Evolutionary conservation across 2,113 vertebrate genomes (phyloP).

Genomic region (Rhinolophus sinicus): DNA sequence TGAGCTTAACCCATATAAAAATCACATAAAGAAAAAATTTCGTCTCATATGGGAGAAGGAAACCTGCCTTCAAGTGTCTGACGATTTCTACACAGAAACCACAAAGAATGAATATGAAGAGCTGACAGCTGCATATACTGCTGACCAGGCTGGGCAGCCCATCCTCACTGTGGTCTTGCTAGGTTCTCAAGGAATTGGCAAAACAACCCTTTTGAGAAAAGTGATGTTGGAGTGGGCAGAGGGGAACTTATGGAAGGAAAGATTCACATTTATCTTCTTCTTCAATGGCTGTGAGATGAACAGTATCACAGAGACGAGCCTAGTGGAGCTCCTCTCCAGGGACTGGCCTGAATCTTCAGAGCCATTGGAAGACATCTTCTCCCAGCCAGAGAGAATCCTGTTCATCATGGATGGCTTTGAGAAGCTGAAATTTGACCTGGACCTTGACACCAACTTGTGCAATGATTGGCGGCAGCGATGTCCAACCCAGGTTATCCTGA

Average conservation of each 20-base stretch:
- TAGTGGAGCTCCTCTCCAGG: conserved; percentile 40
- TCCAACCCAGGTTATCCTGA: neutral
- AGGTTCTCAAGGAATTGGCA: conserved; percentile 61
- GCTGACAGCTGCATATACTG: fast-evolving
- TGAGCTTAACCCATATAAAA: conserved; percentile 11
- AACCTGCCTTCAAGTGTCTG: neutral
- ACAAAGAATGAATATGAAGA: fast-evolving
- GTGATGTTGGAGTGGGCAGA: conserved; percentile 73
- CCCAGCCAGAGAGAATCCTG: conserved; percentile 41
- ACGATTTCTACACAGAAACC: neutral
- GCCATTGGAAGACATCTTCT: neutral
- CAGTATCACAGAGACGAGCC: neutral
- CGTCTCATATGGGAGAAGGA: conserved; percentile 34
- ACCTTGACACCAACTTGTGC: neutral
- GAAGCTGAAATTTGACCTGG: neutral
- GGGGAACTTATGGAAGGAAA: conserved; percentile 30
- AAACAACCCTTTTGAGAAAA: conserved; percentile 66
- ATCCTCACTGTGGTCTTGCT: conserved; percentile 40
- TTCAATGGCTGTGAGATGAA: conserved; percentile 43
- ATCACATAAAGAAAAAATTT: conserved; percentile 20
- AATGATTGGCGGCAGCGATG: neutral
- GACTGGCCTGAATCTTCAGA: neutral
- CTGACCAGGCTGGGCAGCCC: fast-evolving
- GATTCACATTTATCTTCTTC: conserved; percentile 58
- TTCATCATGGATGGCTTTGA: conserved; percentile 69